A percentile compares a stretch with the other conserved stretches of the same genome.
These are phyloP conservation scores for Orientallactaga sibirica DNA, from an alignment of 2,797 vertebrate genomes.

Conservation along the genomic window DNA sequence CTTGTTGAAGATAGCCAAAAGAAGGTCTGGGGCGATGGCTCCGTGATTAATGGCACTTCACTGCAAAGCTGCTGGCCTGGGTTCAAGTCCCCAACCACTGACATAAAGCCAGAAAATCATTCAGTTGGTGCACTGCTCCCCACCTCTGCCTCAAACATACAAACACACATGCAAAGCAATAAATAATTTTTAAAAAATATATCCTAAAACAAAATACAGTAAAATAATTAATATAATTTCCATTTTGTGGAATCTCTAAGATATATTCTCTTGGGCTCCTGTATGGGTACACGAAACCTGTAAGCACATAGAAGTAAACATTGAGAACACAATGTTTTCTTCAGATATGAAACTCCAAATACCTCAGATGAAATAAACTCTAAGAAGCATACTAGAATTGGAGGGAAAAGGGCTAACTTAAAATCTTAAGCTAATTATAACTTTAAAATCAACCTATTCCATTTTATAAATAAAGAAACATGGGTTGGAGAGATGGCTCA, in stretches of 20 bases:
- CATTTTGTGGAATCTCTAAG: not conserved
- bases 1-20: not conserved
- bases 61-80: no score
- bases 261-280: not conserved
- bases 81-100: no score
- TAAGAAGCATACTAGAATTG: not conserved
- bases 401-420: not conserved
- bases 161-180: no score
- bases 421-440: conserved; percentile 11
- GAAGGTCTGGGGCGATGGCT: no score
- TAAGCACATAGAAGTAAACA: not conserved
- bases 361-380: not conserved
- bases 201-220: not conserved
- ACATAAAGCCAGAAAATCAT: no score
- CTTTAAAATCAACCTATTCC: not conserved
- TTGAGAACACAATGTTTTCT: not conserved
- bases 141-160: no score
- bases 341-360: conserved; percentile 36
- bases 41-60: no score
- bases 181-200: no score
- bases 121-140: no score
- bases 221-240: conserved; percentile 36
- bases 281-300: not conserved
- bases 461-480: conserved; percentile 40
- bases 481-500: no score